phyloP scores from a whole-genome alignment of 1,140 invertebrate species.

The Drosophila subobscura region DNA sequence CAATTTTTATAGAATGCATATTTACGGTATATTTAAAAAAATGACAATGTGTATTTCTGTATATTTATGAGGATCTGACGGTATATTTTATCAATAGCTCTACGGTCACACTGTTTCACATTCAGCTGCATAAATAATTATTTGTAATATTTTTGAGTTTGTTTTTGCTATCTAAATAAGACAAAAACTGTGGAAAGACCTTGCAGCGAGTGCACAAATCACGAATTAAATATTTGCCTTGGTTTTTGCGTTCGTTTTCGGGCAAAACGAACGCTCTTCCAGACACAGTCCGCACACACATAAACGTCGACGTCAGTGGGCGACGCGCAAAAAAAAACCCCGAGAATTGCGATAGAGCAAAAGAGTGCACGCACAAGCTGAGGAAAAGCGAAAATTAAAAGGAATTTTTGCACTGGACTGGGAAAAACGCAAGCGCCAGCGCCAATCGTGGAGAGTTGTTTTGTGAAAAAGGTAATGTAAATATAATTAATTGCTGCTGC shows the following conservation, averaged over 20 bases:
- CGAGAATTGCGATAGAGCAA: conserved; percentile 23
- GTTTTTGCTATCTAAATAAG: conserved; percentile 2
- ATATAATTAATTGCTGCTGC: conserved; percentile 15
- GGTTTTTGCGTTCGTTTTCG: conserved; percentile 4
- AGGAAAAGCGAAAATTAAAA: conserved; percentile 41
- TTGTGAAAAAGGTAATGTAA: conserved; percentile 73
- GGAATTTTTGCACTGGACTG: conserved; percentile 60
- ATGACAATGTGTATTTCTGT: too few species aligned
- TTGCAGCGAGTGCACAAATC: neutral
- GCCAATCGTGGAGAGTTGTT: conserved; percentile 62
- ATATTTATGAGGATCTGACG: too few species aligned
- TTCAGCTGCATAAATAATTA: too few species aligned
- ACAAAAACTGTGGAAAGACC: neutral
- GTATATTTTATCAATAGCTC: too few species aligned
- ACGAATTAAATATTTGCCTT: conserved; percentile 13
- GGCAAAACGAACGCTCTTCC: neutral
- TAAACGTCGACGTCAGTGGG: conserved; percentile 32
- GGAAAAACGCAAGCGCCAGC: conserved; percentile 57
- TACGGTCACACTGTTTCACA: too few species aligned
- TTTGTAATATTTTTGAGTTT: too few species aligned
- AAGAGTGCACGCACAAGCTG: conserved; percentile 7
- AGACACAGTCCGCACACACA: neutral
- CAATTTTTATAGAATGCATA: too few species aligned
- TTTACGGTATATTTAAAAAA: too few species aligned
- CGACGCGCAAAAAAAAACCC: conserved; percentile 18